Evolutionary conservation across 2,113 vertebrate species (phyloP).

Genomic region (Acrocephalus arundinaceus): DNA sequence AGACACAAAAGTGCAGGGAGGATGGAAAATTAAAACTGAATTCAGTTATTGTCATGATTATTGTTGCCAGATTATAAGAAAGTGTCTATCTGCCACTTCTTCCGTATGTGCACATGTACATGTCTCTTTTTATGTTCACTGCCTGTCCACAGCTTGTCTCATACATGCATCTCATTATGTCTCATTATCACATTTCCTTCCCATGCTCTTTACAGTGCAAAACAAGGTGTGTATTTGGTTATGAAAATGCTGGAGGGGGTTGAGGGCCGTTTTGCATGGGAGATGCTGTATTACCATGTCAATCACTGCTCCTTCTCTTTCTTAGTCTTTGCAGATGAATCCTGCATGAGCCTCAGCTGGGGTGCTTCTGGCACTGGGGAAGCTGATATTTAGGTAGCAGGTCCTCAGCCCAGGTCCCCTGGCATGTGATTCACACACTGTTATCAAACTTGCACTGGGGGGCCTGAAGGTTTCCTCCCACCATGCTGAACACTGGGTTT

Average conservation of each 20-base stretch:
- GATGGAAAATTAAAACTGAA: background rate
- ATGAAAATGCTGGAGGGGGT: constrained; percentile 15
- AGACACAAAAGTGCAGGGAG: background rate
- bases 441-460: background rate
- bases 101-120: background rate
- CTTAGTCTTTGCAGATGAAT: background rate
- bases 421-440: background rate
- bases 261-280: background rate
- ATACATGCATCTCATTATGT: background rate
- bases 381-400: background rate
- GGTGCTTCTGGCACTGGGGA: background rate
- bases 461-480: background rate
- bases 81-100: background rate
- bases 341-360: background rate
- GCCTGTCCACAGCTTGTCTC: constrained; percentile 48
- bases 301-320: background rate
- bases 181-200: constrained; percentile 36
- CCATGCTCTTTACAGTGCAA: constrained; percentile 38
- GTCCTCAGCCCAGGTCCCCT: background rate
- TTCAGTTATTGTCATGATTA: background rate
- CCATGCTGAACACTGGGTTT: background rate
- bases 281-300: background rate
- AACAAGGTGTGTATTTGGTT: constrained; percentile 40
- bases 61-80: background rate
- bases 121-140: constrained; percentile 8